Evolutionary conservation across 2,797 vertebrate species (phyloP), one percentile per base, ranked within the genome.

Genomic region (Synaphobranchus kaupii): DNA sequence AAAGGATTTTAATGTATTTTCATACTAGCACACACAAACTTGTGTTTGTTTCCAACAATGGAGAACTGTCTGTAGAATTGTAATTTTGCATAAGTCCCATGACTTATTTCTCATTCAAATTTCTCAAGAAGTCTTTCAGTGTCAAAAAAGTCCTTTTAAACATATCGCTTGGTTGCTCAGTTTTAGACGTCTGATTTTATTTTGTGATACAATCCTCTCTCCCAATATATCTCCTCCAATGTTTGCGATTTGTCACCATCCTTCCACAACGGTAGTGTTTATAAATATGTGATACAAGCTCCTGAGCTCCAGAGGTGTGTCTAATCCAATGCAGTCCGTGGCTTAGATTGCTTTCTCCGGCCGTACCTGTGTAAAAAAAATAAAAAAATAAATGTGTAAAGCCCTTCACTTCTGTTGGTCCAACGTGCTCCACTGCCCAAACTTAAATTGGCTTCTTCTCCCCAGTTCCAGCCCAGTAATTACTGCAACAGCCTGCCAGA

Each of bases 401-500:
- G 56, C 34, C 54, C 60, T 88, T 78, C 48, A 58, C 54, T 85
- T 68, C 86, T 31, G 47, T 52, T 83, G 63, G 47, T 34, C 63
- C 84, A 66, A 9, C 68, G 56, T 81, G 92, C 91, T 91, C 88
- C 89, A 88, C 88, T 85, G 89, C 90, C 92, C 89, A 90, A 88
- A 88, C 91, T 92, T 92, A 95, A 94, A 94, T 94, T 92, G 94
- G 90, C 93, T 94, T 93, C 92, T 92, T 92, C 90, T 92, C 90
- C 87, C 88, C 85, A 88, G 92, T 94, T 94, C 92, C 92, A 92
- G 92, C 93, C 88, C 92, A 94, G 92, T 94, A 93, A 93, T 93
- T 92, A 92, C 91, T 87, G 48, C 89, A 47, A 25, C 80, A 56
- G 80, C 83, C 85, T 85, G 85, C 78, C 48, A 87, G 86, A 44